Evolutionary conservation across 2,888 invertebrate species (phyloP).

Genomic region (Apodemia zela): DNA sequence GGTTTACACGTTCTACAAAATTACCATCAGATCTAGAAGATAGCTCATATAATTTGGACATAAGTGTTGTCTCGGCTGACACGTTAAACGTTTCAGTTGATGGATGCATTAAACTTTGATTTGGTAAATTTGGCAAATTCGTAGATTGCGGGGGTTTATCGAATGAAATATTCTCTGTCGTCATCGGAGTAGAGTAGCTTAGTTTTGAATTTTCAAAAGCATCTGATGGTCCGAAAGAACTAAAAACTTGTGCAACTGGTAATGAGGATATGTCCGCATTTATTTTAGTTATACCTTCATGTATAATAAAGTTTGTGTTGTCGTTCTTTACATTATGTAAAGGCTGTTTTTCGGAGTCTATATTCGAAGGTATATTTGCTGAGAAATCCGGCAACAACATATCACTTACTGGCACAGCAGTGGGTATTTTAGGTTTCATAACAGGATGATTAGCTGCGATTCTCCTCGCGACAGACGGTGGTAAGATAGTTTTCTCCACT

Average conservation of each 20-base stretch:
- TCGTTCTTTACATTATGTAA: neutral
- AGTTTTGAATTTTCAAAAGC: neutral
- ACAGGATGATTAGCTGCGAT: constrained; percentile 57
- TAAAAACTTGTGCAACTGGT: neutral
- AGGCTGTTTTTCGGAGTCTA: neutral
- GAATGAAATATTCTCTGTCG: neutral
- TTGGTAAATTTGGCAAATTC: constrained; percentile 6
- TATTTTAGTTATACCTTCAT: neutral
- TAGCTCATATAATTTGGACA: neutral
- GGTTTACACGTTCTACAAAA: neutral
- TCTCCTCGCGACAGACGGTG: constrained; percentile 67
- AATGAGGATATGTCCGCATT: neutral
- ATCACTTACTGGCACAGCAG: constrained; percentile 34
- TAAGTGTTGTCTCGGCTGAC: neutral
- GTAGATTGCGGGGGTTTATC: neutral
- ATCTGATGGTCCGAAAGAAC: neutral
- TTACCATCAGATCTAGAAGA: neutral
- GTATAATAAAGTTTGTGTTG: neutral
- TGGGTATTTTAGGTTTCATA: constrained; percentile 45
- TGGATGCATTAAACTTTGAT: neutral
- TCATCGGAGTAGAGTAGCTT: neutral
- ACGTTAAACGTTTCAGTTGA: neutral
- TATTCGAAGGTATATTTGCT: constrained; percentile 22
- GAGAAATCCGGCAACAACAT: constrained; percentile 42
- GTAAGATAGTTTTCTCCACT: constrained; percentile 54